Conservation (phyloP, 1,140 invertebrate genomes). For the Penaeus japonicus region DNA sequence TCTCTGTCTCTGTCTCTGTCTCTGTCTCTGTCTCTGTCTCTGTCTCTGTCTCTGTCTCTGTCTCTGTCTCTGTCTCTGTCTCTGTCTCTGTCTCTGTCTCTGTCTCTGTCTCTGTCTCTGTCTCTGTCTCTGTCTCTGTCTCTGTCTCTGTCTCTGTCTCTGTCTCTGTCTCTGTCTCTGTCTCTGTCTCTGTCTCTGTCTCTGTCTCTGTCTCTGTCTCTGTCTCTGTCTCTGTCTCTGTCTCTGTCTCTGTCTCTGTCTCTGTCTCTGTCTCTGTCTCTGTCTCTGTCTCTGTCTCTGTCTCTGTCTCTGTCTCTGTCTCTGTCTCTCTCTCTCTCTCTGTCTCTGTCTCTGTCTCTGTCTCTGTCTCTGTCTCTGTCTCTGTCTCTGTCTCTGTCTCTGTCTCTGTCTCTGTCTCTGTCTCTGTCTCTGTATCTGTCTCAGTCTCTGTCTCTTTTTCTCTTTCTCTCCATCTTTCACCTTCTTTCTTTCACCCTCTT, state of each 20-base stretch:
- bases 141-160: no score
- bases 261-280: no score
- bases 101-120: neutral
- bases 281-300: no score
- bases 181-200: neutral
- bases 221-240: neutral
- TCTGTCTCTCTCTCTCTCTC: no score
- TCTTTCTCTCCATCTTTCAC: neutral
- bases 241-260: no score
- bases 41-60: neutral
- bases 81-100: slow-evolving; percentile 21
- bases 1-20: neutral
- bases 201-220: slow-evolving; percentile 6
- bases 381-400: slow-evolving; percentile 26
- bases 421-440: neutral
- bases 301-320: no score
- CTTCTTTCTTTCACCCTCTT: no score
- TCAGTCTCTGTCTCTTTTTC: neutral
- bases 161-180: no score
- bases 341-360: no score
- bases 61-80: slow-evolving; percentile 25
- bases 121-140: neutral
- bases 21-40: neutral
- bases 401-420: slow-evolving; percentile 10
- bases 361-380: neutral